Percentiles rank a stretch among this genome's conserved stretches.
These are phyloP conservation scores for Nomada ruficornis DNA, from an alignment of 2,888 invertebrate species.

Conservation along the genomic window DNA sequence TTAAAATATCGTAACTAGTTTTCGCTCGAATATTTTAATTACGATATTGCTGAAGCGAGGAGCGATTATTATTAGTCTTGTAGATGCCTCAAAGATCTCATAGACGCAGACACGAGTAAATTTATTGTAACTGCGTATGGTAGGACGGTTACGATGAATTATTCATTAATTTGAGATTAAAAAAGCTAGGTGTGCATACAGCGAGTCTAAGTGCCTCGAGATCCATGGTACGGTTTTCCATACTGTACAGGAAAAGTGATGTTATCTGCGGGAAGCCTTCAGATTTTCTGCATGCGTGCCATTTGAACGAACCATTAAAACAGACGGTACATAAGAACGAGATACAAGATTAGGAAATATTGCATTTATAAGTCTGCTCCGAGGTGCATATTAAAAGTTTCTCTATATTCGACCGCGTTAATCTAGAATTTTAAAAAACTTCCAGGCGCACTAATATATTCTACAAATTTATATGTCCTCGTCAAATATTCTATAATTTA, in stretches of 20 bases:
- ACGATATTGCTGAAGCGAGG: not conserved
- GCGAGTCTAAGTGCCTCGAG: constrained; percentile 45
- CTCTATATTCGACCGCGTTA: too few relatives aligned
- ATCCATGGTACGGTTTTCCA: constrained; percentile 37
- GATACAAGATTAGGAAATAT: not conserved
- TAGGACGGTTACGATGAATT: constrained; percentile 35
- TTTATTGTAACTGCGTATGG: constrained; percentile 31
- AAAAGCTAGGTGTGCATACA: constrained; percentile 31
- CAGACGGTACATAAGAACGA: not conserved
- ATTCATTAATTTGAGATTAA: constrained; percentile 47
- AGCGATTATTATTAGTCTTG: not conserved
- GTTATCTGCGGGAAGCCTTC: constrained; percentile 18
- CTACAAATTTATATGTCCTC: too few relatives aligned
- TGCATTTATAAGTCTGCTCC: not conserved
- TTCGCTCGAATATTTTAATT: not conserved
- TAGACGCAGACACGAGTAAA: not conserved
- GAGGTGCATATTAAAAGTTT: not conserved
- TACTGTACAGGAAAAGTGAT: constrained; percentile 35
- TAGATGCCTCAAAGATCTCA: constrained; percentile 4
- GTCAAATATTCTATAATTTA: too few relatives aligned
- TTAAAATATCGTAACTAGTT: not conserved
- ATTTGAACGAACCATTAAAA: constrained; percentile 4
- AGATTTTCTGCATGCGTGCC: constrained; percentile 28
- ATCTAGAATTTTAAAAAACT: too few relatives aligned
- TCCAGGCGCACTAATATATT: too few relatives aligned